Conservation (phyloP, 2,797 vertebrate species). For the Botia almorhae region DNA sequence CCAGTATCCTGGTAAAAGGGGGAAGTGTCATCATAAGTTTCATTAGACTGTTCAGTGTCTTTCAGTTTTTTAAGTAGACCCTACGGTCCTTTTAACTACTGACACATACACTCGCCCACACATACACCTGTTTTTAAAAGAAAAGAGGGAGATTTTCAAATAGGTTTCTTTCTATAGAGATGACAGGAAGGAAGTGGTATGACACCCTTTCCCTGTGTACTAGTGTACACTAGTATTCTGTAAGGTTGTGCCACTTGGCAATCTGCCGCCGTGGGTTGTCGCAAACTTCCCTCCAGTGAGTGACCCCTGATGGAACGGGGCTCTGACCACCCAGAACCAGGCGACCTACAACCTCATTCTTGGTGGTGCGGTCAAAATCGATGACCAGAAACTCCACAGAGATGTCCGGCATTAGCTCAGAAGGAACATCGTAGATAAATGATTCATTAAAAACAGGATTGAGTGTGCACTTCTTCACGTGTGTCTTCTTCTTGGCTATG, state of each 20-base stretch:
- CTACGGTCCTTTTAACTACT: constrained; percentile 7
- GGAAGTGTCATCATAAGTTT: background rate
- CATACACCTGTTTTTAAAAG: constrained; percentile 21
- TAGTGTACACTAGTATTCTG: constrained; percentile 76
- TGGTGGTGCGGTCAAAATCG: constrained; percentile 86
- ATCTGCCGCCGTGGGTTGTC: constrained; percentile 79
- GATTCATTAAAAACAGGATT: constrained; percentile 88
- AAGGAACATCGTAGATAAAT: constrained; percentile 85
- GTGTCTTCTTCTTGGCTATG: constrained; percentile 89
- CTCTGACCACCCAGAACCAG: constrained; percentile 85
- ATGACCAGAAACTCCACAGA: constrained; percentile 86
- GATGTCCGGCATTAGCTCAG: constrained; percentile 82
- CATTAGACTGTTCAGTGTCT: background rate
- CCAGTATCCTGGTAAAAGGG: constrained; percentile 18
- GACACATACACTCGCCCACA: constrained; percentile 18
- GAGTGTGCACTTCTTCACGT: constrained; percentile 88
- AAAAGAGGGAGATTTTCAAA: constrained; percentile 16
- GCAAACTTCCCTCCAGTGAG: constrained; percentile 85
- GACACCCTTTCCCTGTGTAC: constrained; percentile 17
- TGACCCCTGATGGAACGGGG: constrained; percentile 69
- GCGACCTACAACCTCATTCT: constrained; percentile 84
- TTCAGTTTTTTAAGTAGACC: background rate
- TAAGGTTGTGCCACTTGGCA: constrained; percentile 86
- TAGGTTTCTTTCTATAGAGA: constrained; percentile 24
- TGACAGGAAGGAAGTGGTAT: constrained; percentile 9